Evolutionary conservation across 2,888 invertebrate species (phyloP).

Genomic region (Scelioninae gen. 1): DNA sequence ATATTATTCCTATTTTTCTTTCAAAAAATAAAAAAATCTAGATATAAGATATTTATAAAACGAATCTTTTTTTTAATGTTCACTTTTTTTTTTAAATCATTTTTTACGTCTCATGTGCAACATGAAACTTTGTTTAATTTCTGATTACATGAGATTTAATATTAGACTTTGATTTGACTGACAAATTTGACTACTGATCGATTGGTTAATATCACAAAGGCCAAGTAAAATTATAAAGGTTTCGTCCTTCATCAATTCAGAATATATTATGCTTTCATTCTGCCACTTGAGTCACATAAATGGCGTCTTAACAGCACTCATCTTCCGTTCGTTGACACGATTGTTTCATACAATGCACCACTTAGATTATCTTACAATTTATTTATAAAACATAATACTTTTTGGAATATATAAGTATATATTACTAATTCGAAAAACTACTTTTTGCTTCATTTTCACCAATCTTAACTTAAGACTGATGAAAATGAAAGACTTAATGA

Average conservation of each 20-base stretch:
- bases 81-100: too few species aligned
- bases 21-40: too few species aligned
- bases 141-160: too few species aligned
- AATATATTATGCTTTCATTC: constrained; percentile 52
- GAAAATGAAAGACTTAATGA: too few species aligned
- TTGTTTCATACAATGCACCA: constrained; percentile 11
- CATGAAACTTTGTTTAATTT: too few species aligned
- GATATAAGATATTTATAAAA: too few species aligned
- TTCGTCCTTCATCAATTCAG: constrained; percentile 44
- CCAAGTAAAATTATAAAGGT: constrained; percentile 21
- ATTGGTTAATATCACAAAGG: constrained; percentile 21
- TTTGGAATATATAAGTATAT: background rate
- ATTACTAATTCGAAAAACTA: background rate
- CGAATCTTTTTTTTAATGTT: too few species aligned
- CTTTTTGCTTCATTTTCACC: background rate
- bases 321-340: constrained; percentile 49
- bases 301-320: constrained; percentile 37
- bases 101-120: too few species aligned
- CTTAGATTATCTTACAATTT: background rate
- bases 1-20: too few species aligned
- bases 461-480: too few species aligned
- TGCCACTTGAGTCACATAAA: constrained; percentile 49
- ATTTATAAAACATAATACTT: constrained; percentile 2
- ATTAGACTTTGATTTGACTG: too few species aligned
- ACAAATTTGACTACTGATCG: background rate